These are phyloP conservation scores for Catharus minimus DNA, from an alignment of 2,113 vertebrate species.

Conservation along the genomic window DNA sequence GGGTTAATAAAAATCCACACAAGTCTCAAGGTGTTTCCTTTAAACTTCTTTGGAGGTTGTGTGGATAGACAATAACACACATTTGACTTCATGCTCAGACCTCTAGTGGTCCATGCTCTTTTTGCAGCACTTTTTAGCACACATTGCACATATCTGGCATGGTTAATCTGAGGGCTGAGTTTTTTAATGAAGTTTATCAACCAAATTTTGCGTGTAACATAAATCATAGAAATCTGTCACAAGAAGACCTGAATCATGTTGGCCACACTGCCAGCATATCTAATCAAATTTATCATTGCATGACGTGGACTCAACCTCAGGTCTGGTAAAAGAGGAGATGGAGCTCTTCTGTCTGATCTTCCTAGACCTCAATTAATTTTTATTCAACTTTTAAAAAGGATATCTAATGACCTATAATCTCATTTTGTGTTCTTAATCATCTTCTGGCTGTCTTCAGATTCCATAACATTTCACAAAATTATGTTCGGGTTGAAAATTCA, in stretches of 20 bases:
- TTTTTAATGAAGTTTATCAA: constrained; percentile 25
- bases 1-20: constrained; percentile 69
- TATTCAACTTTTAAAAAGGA: constrained; percentile 47
- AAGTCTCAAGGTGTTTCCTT: constrained; percentile 66
- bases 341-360: constrained; percentile 51
- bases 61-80: neutral
- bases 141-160: neutral
- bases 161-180: neutral
- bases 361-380: constrained; percentile 49
- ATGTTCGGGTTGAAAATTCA: constrained; percentile 19
- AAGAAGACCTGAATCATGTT: constrained; percentile 20
- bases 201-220: neutral
- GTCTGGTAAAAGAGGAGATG: constrained; percentile 54
- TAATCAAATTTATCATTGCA: constrained; percentile 49
- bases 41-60: constrained; percentile 38
- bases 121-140: neutral
- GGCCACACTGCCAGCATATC: constrained; percentile 1
- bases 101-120: neutral
- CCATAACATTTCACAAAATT: constrained; percentile 2
- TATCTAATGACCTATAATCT: constrained; percentile 47
- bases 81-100: constrained; percentile 9
- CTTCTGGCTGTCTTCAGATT: constrained; percentile 52
- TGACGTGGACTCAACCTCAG: constrained; percentile 3
- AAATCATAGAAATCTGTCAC: constrained; percentile 11
- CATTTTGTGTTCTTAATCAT: constrained; percentile 40